These are phyloP conservation scores for Agrotis segetum DNA, from an alignment of 2,888 invertebrate species.

Conservation along the genomic window DNA sequence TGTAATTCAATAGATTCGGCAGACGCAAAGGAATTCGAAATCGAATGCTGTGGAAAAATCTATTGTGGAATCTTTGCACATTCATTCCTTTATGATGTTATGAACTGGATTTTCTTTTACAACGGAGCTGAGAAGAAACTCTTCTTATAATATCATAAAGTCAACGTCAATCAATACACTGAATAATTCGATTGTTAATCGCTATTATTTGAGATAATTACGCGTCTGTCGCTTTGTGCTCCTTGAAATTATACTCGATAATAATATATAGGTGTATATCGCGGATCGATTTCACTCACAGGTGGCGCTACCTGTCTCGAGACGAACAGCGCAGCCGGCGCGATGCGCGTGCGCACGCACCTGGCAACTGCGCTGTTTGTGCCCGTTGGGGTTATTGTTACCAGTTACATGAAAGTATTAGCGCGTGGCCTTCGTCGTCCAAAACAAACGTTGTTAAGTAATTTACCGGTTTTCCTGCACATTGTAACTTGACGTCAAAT, in stretches of 20 bases:
- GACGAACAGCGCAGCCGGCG: constrained; percentile 32
- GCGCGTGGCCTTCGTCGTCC: constrained; percentile 43
- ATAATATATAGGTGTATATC: constrained; percentile 13
- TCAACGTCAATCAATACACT: constrained; percentile 8
- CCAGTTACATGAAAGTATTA: constrained; percentile 50
- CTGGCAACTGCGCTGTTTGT: constrained; percentile 42
- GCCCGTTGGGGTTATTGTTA: constrained; percentile 30
- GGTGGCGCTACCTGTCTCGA: constrained; percentile 50
- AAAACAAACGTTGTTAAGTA: constrained; percentile 44
- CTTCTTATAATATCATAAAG: constrained; percentile 17
- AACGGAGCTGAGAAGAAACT: neutral
- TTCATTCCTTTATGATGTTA: constrained; percentile 26
- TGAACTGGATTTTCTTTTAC: constrained; percentile 9
- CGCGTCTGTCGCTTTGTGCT: constrained; percentile 18
- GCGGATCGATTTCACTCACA: constrained; percentile 45
- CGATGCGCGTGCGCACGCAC: constrained; percentile 55
- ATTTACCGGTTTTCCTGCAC: constrained; percentile 22
- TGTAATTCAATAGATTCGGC: constrained; percentile 35
- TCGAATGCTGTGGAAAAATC: constrained; percentile 16
- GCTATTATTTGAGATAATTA: constrained; percentile 40
- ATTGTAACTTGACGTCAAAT: constrained; percentile 6
- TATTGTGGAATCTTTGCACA: constrained; percentile 27
- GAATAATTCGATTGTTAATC: constrained; percentile 32
- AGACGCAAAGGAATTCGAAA: constrained; percentile 25
- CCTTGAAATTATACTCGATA: constrained; percentile 25